Evolutionary conservation across 2,797 vertebrate species (phyloP).

Genomic region (Darevskia nairensis): DNA sequence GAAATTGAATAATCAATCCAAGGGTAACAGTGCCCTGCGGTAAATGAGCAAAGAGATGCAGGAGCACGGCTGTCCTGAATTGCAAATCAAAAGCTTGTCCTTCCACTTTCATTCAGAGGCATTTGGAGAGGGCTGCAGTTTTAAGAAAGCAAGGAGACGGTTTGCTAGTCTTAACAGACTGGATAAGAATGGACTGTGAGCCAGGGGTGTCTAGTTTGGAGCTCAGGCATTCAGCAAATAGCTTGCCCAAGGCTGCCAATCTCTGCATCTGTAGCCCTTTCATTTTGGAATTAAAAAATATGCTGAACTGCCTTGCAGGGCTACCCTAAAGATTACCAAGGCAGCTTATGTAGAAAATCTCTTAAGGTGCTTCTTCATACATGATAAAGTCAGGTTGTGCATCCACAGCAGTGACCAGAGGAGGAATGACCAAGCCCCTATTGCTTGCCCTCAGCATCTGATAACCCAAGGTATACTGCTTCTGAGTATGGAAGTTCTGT

Average conservation of each 20-base stretch:
- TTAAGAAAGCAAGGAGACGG: constrained; percentile 12
- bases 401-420: too few species aligned
- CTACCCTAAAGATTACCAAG: neutral
- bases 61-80: constrained; percentile 21
- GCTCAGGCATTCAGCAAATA: neutral
- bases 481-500: too few species aligned
- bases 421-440: too few species aligned
- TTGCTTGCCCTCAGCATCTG: too few species aligned
- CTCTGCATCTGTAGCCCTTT: neutral
- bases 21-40: constrained; percentile 41
- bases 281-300: neutral
- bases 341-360: neutral
- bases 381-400: too few species aligned
- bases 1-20: constrained; percentile 67
- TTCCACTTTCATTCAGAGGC: constrained; percentile 13
- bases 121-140: neutral
- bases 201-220: neutral
- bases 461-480: too few species aligned
- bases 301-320: neutral
- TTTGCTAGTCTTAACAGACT: neutral
- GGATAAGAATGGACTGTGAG: neutral
- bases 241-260: neutral
- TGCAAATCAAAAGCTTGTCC: neutral
- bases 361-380: neutral
- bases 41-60: constrained; percentile 57